Evolutionary conservation across 2,113 vertebrate species (phyloP), one percentile per base, ranked within the genome.

Genomic region (Pogona vitticeps): DNA sequence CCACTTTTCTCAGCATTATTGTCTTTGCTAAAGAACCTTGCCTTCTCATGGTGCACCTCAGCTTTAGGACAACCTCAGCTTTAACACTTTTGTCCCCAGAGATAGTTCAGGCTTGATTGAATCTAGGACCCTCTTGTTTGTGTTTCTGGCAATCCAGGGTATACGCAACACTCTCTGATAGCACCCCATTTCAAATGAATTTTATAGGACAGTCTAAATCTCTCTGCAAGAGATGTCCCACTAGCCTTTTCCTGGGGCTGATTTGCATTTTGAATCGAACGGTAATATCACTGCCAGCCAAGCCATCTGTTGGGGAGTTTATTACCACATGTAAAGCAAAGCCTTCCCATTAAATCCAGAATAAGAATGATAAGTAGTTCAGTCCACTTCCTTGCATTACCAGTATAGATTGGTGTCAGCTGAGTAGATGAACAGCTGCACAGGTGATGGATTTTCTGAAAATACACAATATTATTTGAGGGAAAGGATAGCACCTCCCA

Each of bases 301-400:
- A 83, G 76, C 87, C 88, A 90, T 92, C 83, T 92, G 90, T 38
- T 88, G 21, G 82, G 26, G 76, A 92, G 40, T 67, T 86, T 36
- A 90, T 89, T 80, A 86, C 90, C 89, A 86, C 87, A 86, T 80
- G 91, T 89, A 85, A 88, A 71, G 46, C 80, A 33, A 91, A 89
- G 0, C 84, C 83, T 89, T 93, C 70, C n/a, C 26, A 72, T 89
- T 52, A 89, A 79, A 86, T 61, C 58, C 87, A 90, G 83, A 42
- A 14, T 23, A 87, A 21, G 88, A 86, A 86, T 77, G 76, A 78
- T 65, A 85, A 88, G 42, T 88, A 40, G 36, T 18, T 76, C 78
- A 75, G 42, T 72, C 31, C 83, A 38, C 42, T 36, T 15, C 42
- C 78, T 31, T 17, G n/a, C 59, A 61, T 86, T 81, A 65, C 56